Percentiles rank a stretch among this genome's conserved stretches.
These are phyloP conservation scores for Phalanger gymnotis DNA, from an alignment of 2,797 vertebrate genomes.

Conservation along the genomic window DNA sequence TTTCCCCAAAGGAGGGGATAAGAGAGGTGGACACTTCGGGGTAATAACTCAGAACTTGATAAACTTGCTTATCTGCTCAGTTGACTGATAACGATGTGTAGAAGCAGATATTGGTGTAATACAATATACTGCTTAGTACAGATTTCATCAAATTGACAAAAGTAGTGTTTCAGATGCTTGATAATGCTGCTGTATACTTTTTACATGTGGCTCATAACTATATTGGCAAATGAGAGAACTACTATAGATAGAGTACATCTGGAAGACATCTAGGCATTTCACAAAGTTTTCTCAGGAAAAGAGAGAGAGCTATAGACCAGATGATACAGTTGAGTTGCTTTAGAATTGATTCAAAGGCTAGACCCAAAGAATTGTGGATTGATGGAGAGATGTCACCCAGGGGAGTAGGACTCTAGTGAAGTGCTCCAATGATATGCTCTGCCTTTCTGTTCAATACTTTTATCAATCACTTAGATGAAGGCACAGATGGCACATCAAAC, in stretches of 20 bases:
- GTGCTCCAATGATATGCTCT: background rate
- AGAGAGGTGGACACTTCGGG: background rate
- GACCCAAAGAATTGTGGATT: background rate
- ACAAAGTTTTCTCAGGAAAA: background rate
- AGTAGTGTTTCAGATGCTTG: background rate
- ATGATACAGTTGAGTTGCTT: background rate
- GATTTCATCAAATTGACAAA: background rate
- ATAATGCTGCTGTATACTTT: background rate
- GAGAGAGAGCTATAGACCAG: background rate
- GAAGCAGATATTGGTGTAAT: background rate
- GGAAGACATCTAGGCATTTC: background rate
- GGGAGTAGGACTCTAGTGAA: background rate
- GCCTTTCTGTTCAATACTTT: background rate
- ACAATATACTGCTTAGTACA: background rate
- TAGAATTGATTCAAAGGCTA: background rate
- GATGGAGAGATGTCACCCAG: background rate
- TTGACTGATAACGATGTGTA: background rate
- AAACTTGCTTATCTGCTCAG: background rate
- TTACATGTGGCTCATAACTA: background rate
- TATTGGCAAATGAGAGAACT: background rate
- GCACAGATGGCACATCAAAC: background rate
- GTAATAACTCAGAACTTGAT: background rate
- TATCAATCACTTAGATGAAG: background rate
- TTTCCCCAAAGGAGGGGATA: background rate
- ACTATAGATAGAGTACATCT: background rate